These are phyloP conservation scores for Epinephelus lanceolatus DNA, from an alignment of 2,113 vertebrate species.

Conservation along the genomic window DNA sequence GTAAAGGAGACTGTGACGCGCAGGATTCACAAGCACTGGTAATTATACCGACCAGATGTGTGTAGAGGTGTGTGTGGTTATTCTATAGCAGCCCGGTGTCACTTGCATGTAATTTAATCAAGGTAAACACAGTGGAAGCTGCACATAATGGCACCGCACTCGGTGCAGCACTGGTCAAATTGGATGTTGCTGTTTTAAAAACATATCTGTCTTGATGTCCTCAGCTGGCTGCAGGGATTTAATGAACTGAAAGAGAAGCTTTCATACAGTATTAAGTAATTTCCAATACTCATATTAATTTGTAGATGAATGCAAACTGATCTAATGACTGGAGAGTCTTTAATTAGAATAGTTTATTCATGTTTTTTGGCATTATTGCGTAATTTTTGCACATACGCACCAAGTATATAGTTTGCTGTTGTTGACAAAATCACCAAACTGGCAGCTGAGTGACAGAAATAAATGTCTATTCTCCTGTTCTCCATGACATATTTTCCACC, in stretches of 20 bases:
- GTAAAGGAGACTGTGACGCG: background rate
- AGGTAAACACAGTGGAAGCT: background rate
- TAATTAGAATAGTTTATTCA: background rate
- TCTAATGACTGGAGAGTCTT: background rate
- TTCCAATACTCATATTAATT: background rate
- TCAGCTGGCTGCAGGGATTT: slow-evolving; percentile 6
- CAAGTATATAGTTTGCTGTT: no score
- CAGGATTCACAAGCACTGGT: background rate
- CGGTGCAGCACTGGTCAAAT: background rate
- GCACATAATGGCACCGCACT: background rate
- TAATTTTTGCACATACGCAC: no score
- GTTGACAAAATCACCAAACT: no score
- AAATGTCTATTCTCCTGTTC: no score
- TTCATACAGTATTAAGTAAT: background rate
- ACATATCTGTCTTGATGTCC: background rate
- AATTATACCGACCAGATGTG: background rate
- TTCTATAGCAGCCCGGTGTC: background rate
- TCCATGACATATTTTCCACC: background rate
- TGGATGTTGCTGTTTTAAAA: background rate
- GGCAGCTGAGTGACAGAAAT: background rate
- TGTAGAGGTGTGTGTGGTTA: background rate
- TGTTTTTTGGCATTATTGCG: background rate
- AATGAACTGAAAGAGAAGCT: background rate
- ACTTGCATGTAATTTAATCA: background rate
- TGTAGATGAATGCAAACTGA: background rate